These are phyloP conservation scores for Leuctra nigra DNA, from an alignment of 2,888 invertebrate genomes.

Conservation along the genomic window DNA sequence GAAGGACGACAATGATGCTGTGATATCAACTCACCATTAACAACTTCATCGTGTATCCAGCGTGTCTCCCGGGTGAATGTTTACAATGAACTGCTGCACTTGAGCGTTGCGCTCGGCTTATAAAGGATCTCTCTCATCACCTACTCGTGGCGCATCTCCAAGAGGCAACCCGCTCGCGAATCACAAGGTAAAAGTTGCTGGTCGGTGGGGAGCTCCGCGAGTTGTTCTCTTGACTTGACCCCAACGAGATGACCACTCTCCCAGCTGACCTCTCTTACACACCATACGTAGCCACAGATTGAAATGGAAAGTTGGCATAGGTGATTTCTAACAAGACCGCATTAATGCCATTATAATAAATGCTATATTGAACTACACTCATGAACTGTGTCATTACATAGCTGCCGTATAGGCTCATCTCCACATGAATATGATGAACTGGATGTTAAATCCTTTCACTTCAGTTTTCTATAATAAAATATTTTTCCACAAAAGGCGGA, in stretches of 20 bases:
- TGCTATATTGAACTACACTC: background rate
- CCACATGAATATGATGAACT: background rate
- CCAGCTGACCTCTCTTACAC: conserved; percentile 4
- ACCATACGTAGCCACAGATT: background rate
- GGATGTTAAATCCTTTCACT: conserved; percentile 3
- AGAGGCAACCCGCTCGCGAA: too few relatives aligned
- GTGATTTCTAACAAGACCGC: conserved; percentile 15
- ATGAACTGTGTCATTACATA: background rate
- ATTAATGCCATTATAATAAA: background rate
- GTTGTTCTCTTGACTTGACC: conserved; percentile 5
- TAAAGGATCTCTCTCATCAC: conserved; percentile 5
- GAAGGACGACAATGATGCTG: too few relatives aligned
- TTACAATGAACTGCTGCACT: conserved; percentile 13
- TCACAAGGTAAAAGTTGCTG: conserved; percentile 16
- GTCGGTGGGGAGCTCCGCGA: conserved; percentile 3
- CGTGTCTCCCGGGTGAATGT: background rate
- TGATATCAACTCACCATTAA: conserved; percentile 6
- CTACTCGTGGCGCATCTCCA: background rate
- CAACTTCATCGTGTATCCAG: background rate
- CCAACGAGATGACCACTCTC: conserved; percentile 12
- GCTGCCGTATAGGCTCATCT: too few relatives aligned
- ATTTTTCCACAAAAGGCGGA: background rate
- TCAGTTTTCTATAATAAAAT: background rate
- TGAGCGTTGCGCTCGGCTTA: background rate
- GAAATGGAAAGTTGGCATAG: conserved; percentile 19